A percentile compares a stretch with the other conserved stretches of the same genome.
phyloP scores from a whole-genome alignment of 1,140 invertebrate genomes.

The Drosophila parabipectinata region DNA sequence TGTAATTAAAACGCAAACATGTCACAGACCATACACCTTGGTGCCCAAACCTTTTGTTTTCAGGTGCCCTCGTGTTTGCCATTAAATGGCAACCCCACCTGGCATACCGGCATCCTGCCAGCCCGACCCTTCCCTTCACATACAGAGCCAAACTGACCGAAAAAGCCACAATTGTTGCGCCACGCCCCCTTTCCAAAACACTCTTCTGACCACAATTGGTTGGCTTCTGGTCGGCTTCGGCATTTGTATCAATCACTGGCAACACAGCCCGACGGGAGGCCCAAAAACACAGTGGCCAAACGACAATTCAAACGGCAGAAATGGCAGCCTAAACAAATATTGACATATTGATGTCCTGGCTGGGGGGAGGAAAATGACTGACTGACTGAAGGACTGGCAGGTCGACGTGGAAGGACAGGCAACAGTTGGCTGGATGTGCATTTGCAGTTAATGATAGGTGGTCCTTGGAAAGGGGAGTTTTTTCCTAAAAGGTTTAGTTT shows the following conservation, averaged over 20 bases:
- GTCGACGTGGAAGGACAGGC: slow-evolving; percentile 25
- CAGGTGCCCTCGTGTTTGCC: slow-evolving; percentile 61
- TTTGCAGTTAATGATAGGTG: slow-evolving; percentile 22
- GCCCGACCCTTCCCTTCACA: background rate
- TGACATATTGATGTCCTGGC: slow-evolving; percentile 45
- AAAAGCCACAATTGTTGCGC: slow-evolving; percentile 72
- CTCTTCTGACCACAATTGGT: slow-evolving; percentile 67
- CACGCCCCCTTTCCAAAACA: slow-evolving; percentile 11
- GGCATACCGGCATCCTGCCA: slow-evolving; percentile 1
- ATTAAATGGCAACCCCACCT: slow-evolving; percentile 58
- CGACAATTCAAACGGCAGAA: slow-evolving; percentile 64
- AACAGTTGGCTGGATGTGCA: slow-evolving; percentile 62
- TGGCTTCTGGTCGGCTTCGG: slow-evolving; percentile 19
- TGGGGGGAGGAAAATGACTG: slow-evolving; percentile 6
- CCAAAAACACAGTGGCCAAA: slow-evolving; percentile 68
- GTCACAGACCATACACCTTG: slow-evolving; percentile 11
- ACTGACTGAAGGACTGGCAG: slow-evolving; percentile 4
- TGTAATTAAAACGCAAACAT: slow-evolving; percentile 80
- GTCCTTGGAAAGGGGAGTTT: background rate
- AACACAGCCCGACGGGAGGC: slow-evolving; percentile 24
- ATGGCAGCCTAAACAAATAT: slow-evolving; percentile 72
- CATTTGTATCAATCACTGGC: slow-evolving; percentile 75
- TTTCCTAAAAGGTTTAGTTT: background rate
- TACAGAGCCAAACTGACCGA: slow-evolving; percentile 59
- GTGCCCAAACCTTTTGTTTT: background rate